Percentiles rank a stretch among this genome's conserved stretches.
phyloP scores from a whole-genome alignment of 2,888 invertebrate species.

The Epinotia brunnichana region DNA sequence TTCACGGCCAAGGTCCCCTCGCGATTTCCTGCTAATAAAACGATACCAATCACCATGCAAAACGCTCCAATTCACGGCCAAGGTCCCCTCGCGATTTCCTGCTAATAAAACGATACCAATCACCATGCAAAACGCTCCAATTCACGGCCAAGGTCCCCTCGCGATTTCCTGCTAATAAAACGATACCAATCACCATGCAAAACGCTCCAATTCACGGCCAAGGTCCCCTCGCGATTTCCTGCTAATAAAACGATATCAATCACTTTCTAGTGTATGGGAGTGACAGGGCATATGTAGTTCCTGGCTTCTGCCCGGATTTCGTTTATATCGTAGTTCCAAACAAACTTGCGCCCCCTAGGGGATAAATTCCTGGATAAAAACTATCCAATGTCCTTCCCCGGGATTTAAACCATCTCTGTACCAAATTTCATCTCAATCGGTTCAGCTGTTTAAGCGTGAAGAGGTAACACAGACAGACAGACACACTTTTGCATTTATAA shows the following conservation, averaged over 20 bases:
- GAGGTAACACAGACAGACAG: no score
- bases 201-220: neutral
- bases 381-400: no score
- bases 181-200: neutral
- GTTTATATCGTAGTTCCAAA: no score
- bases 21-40: neutral
- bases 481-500: no score
- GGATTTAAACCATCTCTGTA: no score
- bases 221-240: conserved; percentile 1
- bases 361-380: no score
- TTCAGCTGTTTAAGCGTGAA: no score
- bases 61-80: neutral
- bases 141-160: conserved; percentile 2
- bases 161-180: neutral
- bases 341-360: no score
- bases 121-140: neutral
- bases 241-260: neutral
- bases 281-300: neutral
- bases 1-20: conserved; percentile 2
- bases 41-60: neutral
- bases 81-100: conserved; percentile 1
- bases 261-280: neutral
- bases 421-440: no score
- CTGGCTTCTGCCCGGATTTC: no score
- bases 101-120: neutral